Evolutionary conservation across 2,888 invertebrate species (phyloP), one percentile per base, ranked within the genome.

Genomic region (Linyphia triangularis): DNA sequence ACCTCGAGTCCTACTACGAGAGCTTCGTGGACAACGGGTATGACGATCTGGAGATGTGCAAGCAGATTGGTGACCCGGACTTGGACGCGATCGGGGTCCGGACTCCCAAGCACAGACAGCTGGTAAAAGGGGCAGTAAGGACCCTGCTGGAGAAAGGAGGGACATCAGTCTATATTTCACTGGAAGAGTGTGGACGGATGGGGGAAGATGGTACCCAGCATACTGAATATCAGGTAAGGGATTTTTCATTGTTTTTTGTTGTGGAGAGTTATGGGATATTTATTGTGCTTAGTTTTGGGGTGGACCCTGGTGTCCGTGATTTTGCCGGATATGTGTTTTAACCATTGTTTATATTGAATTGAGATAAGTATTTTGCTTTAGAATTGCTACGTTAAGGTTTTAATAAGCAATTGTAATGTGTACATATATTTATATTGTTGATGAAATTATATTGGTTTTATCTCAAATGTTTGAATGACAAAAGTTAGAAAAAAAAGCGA

Each of bases 41-140:
- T n/a, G 98, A 98, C 93, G 98, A 98, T 94, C 94, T 98, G 93
- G 98, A 98, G 94, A 97, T 98, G 92, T 98, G 98, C 94, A 98
- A 98, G 93, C 98, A 98, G 94, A 97, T 98, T 92, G 98, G 98
- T 79, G 97, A 97, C 93, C 97, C 97, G 89, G 98, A 98, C 94
- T 94, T 98, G 93, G 98, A 98, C 93, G 98, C 98, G 75, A 98
- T 98, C 93, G 98, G 98, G 89, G 98, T 98, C 83, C 95, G 96
- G 91, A 96, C 97, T 93, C 95, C 96, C 90, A 94, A 95, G 90
- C 97, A 98, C 93, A 95, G 98, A 26, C 95, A 95, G 91, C 94
- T 96, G 91, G 93, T 98, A 90, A 93, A 98, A 92, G 96, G 96
- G 92, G 98, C 98, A 88, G 96, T 98, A 90, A 95, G 96, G 92